Evolutionary conservation across 1,140 invertebrate species (phyloP), one percentile per base, ranked within the genome.

Genomic region (Rhagoletis zephyria): DNA sequence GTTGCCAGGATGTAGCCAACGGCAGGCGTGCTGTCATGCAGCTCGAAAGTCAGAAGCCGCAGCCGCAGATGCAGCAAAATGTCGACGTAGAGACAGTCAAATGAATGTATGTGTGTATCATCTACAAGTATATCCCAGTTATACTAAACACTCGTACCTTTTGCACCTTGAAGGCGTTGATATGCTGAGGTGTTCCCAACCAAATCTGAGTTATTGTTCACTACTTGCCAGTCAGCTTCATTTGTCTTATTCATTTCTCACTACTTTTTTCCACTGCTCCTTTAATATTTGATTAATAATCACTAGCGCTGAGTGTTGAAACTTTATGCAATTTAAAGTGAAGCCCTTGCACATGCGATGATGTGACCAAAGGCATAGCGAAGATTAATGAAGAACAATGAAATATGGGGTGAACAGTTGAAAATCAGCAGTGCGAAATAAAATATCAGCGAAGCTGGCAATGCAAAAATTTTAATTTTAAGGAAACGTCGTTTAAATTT

Each of bases 221-320:
- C 6, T 48, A 14, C 45, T 77, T 10, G 12, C 14, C 67, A 3
- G 9, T 70, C 12, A 9, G 64, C 42, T 74, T 74, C 40, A 74
- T 74, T 74, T 74, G 67, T 74, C 42, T 74, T 14, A 40, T 9
- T 5, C 45, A 10, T 12, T 2, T 14, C 3, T 9, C 42, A 56
- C 51, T 10, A 56, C 3, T 4, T 4, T 10, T 81, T 30, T 30
- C 12, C 2, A 56, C 48, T 19, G 48, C 48, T 81, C 56, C 9
- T 81, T 19, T 81, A 81, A 56, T 81, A 9, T 81, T 81, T 81
- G 74, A 81, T 81, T 81, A 81, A 81, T 81, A 81, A 81, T 12
- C 48, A 19, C 74, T 56, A 56, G 16, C 45, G 48, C n/a, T 81
- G 74, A 9, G 9, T n/a, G 74, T 56, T 81, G 74, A 81, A 81